Evolutionary conservation across 2,888 invertebrate genomes (phyloP), one percentile per base, ranked within the genome.

Genomic region (Pollenia angustigena): DNA sequence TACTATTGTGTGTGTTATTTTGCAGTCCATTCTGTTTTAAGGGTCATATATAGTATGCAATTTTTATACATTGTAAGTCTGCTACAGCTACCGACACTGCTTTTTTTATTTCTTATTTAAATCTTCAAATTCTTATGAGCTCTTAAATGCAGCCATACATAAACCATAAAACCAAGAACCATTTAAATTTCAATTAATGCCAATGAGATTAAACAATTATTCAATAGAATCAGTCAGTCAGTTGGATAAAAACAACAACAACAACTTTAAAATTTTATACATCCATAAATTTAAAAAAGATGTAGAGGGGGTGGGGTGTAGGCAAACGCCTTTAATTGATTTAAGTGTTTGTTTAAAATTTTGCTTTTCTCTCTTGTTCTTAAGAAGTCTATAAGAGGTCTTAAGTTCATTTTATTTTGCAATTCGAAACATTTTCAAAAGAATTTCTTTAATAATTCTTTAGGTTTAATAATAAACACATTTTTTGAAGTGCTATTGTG

Each of bases 111-210:
- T 62, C 44, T n/a, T 40, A n/a, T 44, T 62, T 2, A 62, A 54
- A 68, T 79, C 48, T 68, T 56, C 40, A 58, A 58, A 9, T 66
- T 68, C 56, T 68, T 32, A 6, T 56, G 12, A 12, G 6, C n/a
- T 66, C 40, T 46, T 44, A n/a, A 44, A 23, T 44, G 60, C 14
- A 52, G n/a, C n/a, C 40, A 40, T 56, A 16, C 9, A 46, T 6
- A 16, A 12, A 40, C 6, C 12, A 54, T 52, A 76, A 23, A 58
- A 46, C 56, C 56, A 58, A 78, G 62, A 79, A 86, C 64, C 79
- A 86, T 86, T 86, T 86, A 83, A 83, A 86, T 82, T 86, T 86
- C 83, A 86, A 86, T 86, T 86, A 86, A 83, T 83, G 79, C 80
- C 83, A 83, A 83, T 76, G 66, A 68, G 84, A 84, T 84, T 84